Percentiles rank a stretch among this genome's conserved stretches.
These are phyloP conservation scores for Enteromius afrohamiltoni DNA, from an alignment of 2,797 vertebrate genomes.

Conservation along the genomic window DNA sequence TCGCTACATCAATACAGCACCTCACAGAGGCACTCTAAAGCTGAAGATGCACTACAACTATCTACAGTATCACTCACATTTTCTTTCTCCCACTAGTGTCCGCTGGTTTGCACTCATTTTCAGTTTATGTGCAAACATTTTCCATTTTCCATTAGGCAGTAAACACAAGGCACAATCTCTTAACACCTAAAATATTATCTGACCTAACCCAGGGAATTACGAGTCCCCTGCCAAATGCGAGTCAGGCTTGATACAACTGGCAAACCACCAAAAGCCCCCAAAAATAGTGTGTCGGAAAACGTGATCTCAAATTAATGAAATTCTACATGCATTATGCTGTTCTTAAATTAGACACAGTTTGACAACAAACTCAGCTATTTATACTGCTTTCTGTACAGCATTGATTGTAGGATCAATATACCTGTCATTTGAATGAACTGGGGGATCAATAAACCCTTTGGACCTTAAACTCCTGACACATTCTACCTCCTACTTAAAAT, in stretches of 20 bases:
- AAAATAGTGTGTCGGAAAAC: not conserved
- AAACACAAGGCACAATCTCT: not conserved
- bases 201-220: slow-evolving; percentile 28
- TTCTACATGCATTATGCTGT: not conserved
- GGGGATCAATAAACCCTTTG: slow-evolving; percentile 36
- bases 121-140: slow-evolving; percentile 1
- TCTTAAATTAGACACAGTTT: slow-evolving; percentile 35
- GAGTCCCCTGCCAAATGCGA: not conserved
- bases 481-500: slow-evolving; percentile 37
- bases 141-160: slow-evolving; percentile 20
- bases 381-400: slow-evolving; percentile 7
- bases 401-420: slow-evolving; percentile 17
- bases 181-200: not conserved
- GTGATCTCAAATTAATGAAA: not conserved
- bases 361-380: slow-evolving; percentile 33
- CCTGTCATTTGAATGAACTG: slow-evolving; percentile 24
- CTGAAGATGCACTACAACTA: slow-evolving; percentile 25
- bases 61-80: not conserved
- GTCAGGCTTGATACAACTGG: slow-evolving; percentile 18
- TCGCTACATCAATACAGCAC: slow-evolving; percentile 50
- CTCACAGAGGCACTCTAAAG: slow-evolving; percentile 37
- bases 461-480: slow-evolving; percentile 31
- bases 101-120: slow-evolving; percentile 14
- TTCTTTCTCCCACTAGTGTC: slow-evolving; percentile 7
- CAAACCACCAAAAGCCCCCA: not conserved